Base-by-base conservation (phyloP, 1,140 invertebrate genomes). In the Orchesella cincta region DNA sequence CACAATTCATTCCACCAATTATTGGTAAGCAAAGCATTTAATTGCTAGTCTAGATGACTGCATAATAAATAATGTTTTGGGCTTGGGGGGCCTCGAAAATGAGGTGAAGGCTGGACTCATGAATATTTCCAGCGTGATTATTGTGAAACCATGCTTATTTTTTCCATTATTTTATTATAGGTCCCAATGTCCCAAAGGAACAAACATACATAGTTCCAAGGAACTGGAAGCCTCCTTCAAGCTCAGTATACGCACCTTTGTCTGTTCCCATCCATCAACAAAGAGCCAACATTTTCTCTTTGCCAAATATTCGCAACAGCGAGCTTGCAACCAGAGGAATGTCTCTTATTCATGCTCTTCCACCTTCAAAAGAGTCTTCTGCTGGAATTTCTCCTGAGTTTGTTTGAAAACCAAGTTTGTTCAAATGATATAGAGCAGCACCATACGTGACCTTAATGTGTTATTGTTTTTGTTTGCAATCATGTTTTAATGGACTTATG, bases 1-100 rank as follows among this genome's bases (percentile, higher is more conserved):
- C 76, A 64, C 23, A 73, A 26, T 77, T 77, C 36, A 72, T 77
- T 67, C 76, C 76, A n/a, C 76, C 76, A 33, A 77, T 77, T 54
- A 16, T 77, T 29, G 76, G 76, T 77, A 67, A 73, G 52, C 16
- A 20, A 20, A 1, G 8, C 12, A 3, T 16, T 23, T 29, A n/a
- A 0, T 18, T 51, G 12, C 46, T 20, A 3, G 28, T 28, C 28
- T n/a, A n/a, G n/a, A 62, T 18, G 5, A 12, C 8, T 62, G 5
- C 26, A 71, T 31, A 14, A 29, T n/a, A 26, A 71, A 71, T 71
- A n/a, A n/a, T n/a, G n/a, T n/a, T n/a, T n/a, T n/a, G n/a, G n/a
- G n/a, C n/a, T n/a, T n/a, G n/a, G n/a, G n/a, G n/a, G n/a, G n/a
- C n/a, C n/a, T n/a, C n/a, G n/a, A n/a, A n/a, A n/a, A n/a, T n/a